Conservation (phyloP, 2,888 invertebrate genomes). For the Troides oblongomaculatus region DNA sequence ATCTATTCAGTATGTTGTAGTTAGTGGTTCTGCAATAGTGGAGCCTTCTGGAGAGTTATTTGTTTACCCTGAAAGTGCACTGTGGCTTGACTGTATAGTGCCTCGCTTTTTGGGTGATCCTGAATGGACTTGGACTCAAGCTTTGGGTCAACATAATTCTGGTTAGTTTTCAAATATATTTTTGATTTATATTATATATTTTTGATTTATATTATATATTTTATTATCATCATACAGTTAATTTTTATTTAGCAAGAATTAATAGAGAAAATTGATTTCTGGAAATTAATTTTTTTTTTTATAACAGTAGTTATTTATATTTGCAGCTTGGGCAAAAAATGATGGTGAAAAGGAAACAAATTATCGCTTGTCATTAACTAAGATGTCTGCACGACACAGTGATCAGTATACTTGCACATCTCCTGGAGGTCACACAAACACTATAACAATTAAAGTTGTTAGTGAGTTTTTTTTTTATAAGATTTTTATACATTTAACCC, state of each 20-base stretch:
- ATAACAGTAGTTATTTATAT: constrained; percentile 22
- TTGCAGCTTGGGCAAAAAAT: constrained; percentile 86
- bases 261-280: not conserved
- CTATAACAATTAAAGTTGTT: constrained; percentile 86
- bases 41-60: constrained; percentile 89
- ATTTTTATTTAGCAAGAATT: not conserved
- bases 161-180: constrained; percentile 67
- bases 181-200: no score
- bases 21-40: constrained; percentile 89
- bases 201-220: no score
- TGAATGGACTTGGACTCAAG: constrained; percentile 94
- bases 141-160: constrained; percentile 87
- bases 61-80: constrained; percentile 88
- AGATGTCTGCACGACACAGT: constrained; percentile 90
- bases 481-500: no score
- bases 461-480: constrained; percentile 76
- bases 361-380: constrained; percentile 89
- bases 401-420: constrained; percentile 92
- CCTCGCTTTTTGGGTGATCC: constrained; percentile 88
- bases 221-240: not conserved
- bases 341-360: constrained; percentile 88
- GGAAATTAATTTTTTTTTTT: constrained; percentile 19
- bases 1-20: constrained; percentile 87
- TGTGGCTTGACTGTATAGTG: constrained; percentile 91
- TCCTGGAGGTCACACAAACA: constrained; percentile 88